Conservation (phyloP, 2,888 invertebrate species). For the Yponomeuta malinellus region DNA sequence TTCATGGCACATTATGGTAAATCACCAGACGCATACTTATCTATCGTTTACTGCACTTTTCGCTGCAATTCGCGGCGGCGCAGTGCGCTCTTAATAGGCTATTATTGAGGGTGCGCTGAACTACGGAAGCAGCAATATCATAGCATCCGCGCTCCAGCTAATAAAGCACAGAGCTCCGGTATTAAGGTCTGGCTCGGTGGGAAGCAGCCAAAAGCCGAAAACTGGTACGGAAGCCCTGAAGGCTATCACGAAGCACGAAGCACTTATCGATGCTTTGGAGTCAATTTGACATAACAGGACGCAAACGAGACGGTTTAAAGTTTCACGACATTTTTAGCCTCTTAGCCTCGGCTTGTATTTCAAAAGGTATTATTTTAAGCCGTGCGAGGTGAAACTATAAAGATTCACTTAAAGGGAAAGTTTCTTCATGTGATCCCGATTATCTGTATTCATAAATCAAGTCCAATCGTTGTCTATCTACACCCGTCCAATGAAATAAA, state of each 20-base stretch:
- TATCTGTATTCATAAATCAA: constrained; percentile 53
- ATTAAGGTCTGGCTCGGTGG: constrained; percentile 3
- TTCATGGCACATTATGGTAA: constrained; percentile 14
- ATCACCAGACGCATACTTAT: constrained; percentile 13
- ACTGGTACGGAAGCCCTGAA: constrained; percentile 3
- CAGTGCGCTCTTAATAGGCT: constrained; percentile 48
- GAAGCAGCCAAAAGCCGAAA: neutral
- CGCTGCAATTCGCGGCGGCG: constrained; percentile 38
- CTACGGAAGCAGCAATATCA: constrained; percentile 52
- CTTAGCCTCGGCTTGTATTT: neutral
- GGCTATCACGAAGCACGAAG: constrained; percentile 5
- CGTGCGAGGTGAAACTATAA: neutral
- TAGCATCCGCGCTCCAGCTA: constrained; percentile 41
- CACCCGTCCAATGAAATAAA: constrained; percentile 58
- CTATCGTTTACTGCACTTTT: constrained; percentile 38
- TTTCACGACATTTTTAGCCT: neutral
- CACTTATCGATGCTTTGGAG: constrained; percentile 3
- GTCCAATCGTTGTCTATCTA: constrained; percentile 43
- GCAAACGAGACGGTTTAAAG: constrained; percentile 7
- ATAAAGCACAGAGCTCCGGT: neutral
- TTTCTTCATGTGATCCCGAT: neutral
- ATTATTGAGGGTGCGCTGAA: constrained; percentile 13
- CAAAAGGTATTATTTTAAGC: neutral
- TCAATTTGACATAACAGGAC: neutral
- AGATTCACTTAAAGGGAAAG: neutral